Evolutionary conservation across 2,888 invertebrate species (phyloP), one percentile per base, ranked within the genome.

Genomic region (Myopa tessellatipennis): DNA sequence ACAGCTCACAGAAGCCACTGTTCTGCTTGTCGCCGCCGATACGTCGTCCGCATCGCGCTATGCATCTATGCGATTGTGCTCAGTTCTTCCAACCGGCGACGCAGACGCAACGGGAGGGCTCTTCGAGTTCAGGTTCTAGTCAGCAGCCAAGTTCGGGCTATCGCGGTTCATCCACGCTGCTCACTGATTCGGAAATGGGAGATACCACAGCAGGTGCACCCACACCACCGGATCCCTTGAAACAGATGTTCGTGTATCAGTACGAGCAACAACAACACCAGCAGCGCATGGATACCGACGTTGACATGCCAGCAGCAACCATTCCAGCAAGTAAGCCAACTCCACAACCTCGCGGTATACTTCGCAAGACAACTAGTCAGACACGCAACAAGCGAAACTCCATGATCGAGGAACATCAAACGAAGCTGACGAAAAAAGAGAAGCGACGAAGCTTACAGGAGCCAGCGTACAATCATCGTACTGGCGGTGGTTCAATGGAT

Each of bases 121-220:
- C 85, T 58, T 86, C 87, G n/a, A 86, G 86, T 78, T 85, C 86
- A 26, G 87, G 85, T 77, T 87, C 87, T 36, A 95, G 95, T 61
- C 95, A 95, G 85, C 95, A 95, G 8, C 95, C 95, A 8, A 95
- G 95, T 70, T 95, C 95, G 16, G 96, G 96, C 3, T 96, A 95
- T 85, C 91, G 96, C 80, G 96, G 96, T 58, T 96, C 96, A 0
- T 96, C 96, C 0, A 95, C 95, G 2, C 93, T 95, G 89, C 89
- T 95, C 10, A 92, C 94, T 7, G 95, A 95, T 83, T 95, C 95
- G 3, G 90, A 89, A 78, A 81, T 87, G 76, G 89, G 89, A 40
- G 84, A 84, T 74, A 82, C 81, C 7, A 80, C 77, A 34, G 78
- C 81, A 38, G 78, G 80, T 60, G 72, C 80, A 45, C 61, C 74